A percentile compares a stretch with the other conserved stretches of the same genome.
Conservation (phyloP, 2,113 vertebrate genomes). For the Lepisosteus osseus region DNA sequence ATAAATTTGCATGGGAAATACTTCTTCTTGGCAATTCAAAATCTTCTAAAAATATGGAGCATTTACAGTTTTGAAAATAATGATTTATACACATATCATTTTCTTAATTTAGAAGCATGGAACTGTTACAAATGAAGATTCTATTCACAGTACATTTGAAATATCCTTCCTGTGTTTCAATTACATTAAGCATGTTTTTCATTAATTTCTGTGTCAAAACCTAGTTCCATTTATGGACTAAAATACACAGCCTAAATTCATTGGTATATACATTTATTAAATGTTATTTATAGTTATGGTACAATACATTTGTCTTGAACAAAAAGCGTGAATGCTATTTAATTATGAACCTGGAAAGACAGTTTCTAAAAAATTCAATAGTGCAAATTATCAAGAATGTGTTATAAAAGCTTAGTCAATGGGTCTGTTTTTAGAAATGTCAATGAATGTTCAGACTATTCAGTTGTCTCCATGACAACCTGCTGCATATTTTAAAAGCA, state of each 20-base stretch:
- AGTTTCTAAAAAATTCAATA: not conserved
- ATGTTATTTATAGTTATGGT: too few species aligned
- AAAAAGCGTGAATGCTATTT: too few species aligned
- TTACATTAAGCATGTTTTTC: constrained; percentile 5
- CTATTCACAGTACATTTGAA: not conserved
- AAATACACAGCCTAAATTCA: too few species aligned
- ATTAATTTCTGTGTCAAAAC: constrained; percentile 8
- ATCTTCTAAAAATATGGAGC: too few species aligned
- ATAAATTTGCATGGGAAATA: too few species aligned
- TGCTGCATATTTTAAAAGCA: constrained; percentile 22
- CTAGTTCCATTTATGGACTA: constrained; percentile 5
- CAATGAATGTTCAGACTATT: constrained; percentile 26
- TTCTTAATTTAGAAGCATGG: not conserved
- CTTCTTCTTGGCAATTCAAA: too few species aligned
- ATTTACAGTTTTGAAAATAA: too few species aligned
- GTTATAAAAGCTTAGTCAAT: constrained; percentile 19
- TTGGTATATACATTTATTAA: too few species aligned
- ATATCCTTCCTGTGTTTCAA: not conserved
- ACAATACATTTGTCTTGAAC: too few species aligned
- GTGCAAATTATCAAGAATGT: not conserved
- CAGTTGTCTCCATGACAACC: constrained; percentile 29
- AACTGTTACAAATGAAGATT: not conserved
- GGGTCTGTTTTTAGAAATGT: constrained; percentile 32
- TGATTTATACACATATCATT: too few species aligned
- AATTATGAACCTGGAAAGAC: too few species aligned